phyloP scores from a whole-genome alignment of 2,797 vertebrate genomes.

The Scomberomorus guttatus region DNA sequence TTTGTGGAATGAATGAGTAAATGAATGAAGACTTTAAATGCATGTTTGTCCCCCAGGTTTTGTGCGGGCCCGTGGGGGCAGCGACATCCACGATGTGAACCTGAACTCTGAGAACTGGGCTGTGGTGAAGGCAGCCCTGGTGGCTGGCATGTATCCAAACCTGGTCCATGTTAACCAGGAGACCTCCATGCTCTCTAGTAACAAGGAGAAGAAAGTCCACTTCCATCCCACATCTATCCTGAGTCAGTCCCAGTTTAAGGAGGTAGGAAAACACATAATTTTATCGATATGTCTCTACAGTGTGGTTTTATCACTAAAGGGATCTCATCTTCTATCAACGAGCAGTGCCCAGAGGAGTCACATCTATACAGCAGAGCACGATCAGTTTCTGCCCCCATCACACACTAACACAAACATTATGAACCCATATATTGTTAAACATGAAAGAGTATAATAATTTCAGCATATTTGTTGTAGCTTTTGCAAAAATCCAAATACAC shows the following conservation, averaged over 20 bases:
- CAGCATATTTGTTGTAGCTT: too few relatives aligned
- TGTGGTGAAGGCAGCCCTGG: constrained; percentile 94
- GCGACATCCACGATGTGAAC: constrained; percentile 94
- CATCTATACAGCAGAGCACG: background rate
- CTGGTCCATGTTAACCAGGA: constrained; percentile 90
- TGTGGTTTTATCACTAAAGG: background rate
- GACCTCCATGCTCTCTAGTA: constrained; percentile 82
- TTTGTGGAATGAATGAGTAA: background rate
- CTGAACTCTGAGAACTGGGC: constrained; percentile 97
- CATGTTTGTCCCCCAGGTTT: constrained; percentile 86
- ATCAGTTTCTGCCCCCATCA: background rate
- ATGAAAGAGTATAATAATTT: too few relatives aligned
- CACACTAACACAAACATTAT: background rate
- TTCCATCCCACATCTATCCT: constrained; percentile 94
- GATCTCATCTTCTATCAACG: background rate
- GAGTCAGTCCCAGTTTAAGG: constrained; percentile 89
- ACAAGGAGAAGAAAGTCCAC: constrained; percentile 91
- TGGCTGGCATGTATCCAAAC: constrained; percentile 96
- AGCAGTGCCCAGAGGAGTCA: too few relatives aligned
- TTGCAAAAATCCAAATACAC: too few relatives aligned
- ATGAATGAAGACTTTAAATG: background rate
- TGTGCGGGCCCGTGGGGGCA: constrained; percentile 90
- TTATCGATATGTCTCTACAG: background rate
- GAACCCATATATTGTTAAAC: background rate
- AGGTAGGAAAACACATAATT: constrained; percentile 81